Conservation (phyloP, 2,113 vertebrate genomes). For the Laticauda laticaudata region DNA sequence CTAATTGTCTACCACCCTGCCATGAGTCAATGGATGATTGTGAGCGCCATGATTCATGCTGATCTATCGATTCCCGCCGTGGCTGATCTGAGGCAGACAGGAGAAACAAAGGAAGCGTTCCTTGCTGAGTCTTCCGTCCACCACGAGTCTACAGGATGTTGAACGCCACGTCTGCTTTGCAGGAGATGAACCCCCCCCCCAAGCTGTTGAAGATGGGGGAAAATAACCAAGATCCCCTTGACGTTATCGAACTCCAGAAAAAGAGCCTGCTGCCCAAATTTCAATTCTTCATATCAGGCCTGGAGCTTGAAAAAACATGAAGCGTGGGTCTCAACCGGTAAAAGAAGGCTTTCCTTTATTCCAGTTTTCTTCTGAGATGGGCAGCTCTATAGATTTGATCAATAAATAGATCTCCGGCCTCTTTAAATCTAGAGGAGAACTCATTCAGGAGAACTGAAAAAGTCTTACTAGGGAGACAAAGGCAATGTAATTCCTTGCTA, state of each 20-base stretch:
- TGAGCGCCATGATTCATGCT: neutral
- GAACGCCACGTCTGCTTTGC: accelerated
- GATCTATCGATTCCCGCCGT: constrained; percentile 7
- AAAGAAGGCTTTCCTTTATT: neutral
- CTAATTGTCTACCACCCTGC: constrained; percentile 13
- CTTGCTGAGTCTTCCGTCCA: accelerated
- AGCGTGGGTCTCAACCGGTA: neutral
- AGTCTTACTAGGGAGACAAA: too few relatives aligned
- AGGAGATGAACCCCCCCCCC: neutral
- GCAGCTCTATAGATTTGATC: neutral
- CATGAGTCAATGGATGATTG: neutral
- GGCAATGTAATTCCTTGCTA: too few relatives aligned
- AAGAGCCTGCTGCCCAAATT: neutral
- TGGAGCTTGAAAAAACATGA: neutral
- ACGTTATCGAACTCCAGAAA: neutral
- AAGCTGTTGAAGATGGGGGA: neutral
- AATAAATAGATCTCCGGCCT: neutral
- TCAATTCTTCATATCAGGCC: neutral
- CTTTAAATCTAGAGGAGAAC: neutral
- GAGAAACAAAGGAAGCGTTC: too few relatives aligned
- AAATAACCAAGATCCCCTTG: neutral
- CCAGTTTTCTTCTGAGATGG: neutral
- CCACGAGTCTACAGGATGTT: too few relatives aligned
- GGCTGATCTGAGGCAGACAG: neutral
- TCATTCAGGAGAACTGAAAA: neutral